Evolutionary conservation across 2,113 vertebrate genomes (phyloP).

Genomic region (Sorex araneus): DNA sequence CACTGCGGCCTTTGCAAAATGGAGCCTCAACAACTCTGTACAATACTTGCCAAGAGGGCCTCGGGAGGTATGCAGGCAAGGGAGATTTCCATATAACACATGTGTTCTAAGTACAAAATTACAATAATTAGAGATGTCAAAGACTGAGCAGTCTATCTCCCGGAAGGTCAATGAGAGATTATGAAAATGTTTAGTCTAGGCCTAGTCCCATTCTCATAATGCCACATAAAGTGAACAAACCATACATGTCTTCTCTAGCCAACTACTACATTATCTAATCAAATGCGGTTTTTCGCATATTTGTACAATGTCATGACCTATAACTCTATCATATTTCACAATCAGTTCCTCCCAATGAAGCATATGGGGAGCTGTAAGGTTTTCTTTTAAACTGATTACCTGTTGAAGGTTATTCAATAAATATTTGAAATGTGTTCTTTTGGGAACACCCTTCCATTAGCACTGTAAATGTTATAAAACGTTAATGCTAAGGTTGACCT

Average conservation of each 20-base stretch:
- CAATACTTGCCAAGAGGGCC: slow-evolving; percentile 12
- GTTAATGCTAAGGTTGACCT: not conserved
- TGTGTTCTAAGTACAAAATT: slow-evolving; percentile 77
- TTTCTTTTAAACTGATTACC: not conserved
- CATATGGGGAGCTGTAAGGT: slow-evolving; percentile 7
- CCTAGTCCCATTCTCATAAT: slow-evolving; percentile 33
- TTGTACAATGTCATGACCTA: slow-evolving; percentile 45
- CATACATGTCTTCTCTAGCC: slow-evolving; percentile 9
- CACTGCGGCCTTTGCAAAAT: slow-evolving; percentile 71
- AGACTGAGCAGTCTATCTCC: slow-evolving; percentile 61
- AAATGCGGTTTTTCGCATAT: slow-evolving; percentile 46
- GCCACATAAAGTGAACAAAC: slow-evolving; percentile 60
- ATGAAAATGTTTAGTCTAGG: slow-evolving; percentile 84
- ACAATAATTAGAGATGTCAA: slow-evolving; percentile 82
- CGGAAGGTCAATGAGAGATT: slow-evolving; percentile 77
- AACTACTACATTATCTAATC: slow-evolving; percentile 62
- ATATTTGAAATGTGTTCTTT: not conserved
- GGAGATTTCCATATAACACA: slow-evolving; percentile 63
- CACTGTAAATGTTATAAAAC: not conserved
- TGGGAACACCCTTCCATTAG: not conserved
- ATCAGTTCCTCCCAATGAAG: slow-evolving; percentile 41
- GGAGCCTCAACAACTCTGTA: slow-evolving; percentile 57
- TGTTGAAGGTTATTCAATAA: slow-evolving; percentile 38
- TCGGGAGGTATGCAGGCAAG: not conserved
- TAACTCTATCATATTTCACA: slow-evolving; percentile 52